A percentile compares a stretch with the other conserved stretches of the same genome.
These are phyloP conservation scores for Erebia aethiops DNA, from an alignment of 2,888 invertebrate species.

Conservation along the genomic window DNA sequence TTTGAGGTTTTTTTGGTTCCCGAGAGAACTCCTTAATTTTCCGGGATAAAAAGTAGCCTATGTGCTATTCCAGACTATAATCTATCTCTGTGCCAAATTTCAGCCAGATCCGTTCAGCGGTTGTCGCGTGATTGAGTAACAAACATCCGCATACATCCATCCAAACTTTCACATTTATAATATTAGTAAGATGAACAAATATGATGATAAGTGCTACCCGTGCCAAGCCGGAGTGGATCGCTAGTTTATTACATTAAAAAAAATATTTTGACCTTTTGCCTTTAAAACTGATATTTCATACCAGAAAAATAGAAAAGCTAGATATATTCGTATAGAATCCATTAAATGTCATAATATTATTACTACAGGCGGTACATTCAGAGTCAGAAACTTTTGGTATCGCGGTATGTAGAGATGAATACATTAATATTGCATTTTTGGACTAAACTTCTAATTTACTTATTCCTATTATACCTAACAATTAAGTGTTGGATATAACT, in stretches of 20 bases:
- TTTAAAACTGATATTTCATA: constrained; percentile 50
- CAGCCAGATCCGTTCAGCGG: no score
- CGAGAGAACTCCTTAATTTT: no score
- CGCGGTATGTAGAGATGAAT: constrained; percentile 42
- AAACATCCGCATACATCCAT: no score
- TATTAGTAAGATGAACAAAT: no score
- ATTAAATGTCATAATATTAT: constrained; percentile 41
- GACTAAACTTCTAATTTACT: constrained; percentile 37
- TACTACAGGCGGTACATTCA: constrained; percentile 61
- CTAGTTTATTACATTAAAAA: constrained; percentile 17
- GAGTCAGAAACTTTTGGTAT: constrained; percentile 58
- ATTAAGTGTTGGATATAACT: constrained; percentile 35
- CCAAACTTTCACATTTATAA: no score
- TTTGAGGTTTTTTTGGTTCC: no score
- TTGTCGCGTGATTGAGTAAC: no score
- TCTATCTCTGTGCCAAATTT: no score
- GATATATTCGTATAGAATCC: constrained; percentile 5
- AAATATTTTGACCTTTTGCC: constrained; percentile 16
- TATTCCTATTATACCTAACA: constrained; percentile 43
- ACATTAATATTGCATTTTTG: constrained; percentile 42
- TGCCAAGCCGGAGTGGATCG: no score
- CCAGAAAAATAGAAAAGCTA: constrained; percentile 37
- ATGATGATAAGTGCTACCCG: no score
- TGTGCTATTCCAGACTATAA: no score
- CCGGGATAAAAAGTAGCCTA: no score